These are phyloP conservation scores for Drosophila sechellia DNA, from an alignment of 1,140 invertebrate species.

Conservation along the genomic window DNA sequence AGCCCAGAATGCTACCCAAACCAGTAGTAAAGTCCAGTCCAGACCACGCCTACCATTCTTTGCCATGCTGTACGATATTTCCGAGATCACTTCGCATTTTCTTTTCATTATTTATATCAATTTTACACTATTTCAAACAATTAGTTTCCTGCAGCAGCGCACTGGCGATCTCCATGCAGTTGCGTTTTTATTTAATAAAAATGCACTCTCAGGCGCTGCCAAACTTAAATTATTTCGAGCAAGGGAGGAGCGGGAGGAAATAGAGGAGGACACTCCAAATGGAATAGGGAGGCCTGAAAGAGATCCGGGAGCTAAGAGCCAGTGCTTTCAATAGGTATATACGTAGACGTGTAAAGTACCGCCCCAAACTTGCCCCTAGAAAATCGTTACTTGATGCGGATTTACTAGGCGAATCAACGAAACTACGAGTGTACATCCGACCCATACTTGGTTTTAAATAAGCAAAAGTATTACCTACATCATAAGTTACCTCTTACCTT, in stretches of 20 bases:
- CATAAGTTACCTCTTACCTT: constrained; percentile 36
- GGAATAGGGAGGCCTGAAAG: constrained; percentile 9
- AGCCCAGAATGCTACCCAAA: not conserved
- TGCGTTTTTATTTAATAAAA: constrained; percentile 17
- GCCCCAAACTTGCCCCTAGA: constrained; percentile 40
- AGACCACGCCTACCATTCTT: not conserved
- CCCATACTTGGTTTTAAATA: constrained; percentile 36
- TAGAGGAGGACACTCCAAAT: too few relatives aligned
- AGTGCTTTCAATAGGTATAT: not conserved
- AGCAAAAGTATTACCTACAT: constrained; percentile 46
- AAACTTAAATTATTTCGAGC: constrained; percentile 7
- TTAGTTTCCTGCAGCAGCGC: not conserved
- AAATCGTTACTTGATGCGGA: not conserved
- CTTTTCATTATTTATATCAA: constrained; percentile 9
- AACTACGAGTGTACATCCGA: not conserved
- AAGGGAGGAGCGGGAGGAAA: too few relatives aligned
- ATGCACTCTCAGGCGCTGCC: constrained; percentile 4
- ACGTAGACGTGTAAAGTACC: constrained; percentile 1
- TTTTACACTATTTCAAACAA: not conserved
- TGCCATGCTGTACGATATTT: constrained; percentile 17
- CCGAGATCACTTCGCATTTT: not conserved
- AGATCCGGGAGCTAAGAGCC: constrained; percentile 2
- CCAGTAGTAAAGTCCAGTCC: constrained; percentile 3
- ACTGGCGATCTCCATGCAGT: not conserved
- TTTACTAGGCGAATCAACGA: not conserved